Conservation (phyloP, 2,113 vertebrate species). For the Perccottus glenii region DNA sequence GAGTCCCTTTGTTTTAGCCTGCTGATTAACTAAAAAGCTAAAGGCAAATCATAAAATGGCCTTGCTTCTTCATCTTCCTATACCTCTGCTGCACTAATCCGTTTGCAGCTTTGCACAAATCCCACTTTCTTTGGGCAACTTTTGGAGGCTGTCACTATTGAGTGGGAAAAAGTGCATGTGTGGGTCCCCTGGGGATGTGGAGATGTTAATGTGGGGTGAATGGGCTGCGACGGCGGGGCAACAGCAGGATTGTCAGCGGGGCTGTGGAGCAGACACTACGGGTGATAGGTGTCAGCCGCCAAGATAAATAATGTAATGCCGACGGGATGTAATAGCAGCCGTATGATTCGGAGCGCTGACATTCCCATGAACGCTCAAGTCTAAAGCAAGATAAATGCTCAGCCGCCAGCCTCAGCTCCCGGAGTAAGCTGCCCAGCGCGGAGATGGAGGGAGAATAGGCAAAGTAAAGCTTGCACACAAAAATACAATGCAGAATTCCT, state of each 20-base stretch:
- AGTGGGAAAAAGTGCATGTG: slow-evolving; percentile 27
- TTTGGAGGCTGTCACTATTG: slow-evolving; percentile 1
- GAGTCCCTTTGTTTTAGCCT: slow-evolving; percentile 17
- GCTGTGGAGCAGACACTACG: slow-evolving; percentile 31
- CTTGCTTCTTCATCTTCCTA: slow-evolving; percentile 13
- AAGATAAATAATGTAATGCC: slow-evolving; percentile 65
- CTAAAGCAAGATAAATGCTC: slow-evolving; percentile 45
- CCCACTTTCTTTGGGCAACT: slow-evolving; percentile 11
- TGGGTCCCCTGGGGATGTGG: slow-evolving; percentile 16
- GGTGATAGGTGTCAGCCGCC: slow-evolving; percentile 56
- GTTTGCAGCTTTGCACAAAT: slow-evolving; percentile 23
- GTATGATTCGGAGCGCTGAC: slow-evolving; percentile 49
- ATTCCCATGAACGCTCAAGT: slow-evolving; percentile 34
- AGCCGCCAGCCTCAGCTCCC: slow-evolving; percentile 13
- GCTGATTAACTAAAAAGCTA: slow-evolving; percentile 3
- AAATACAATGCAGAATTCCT: not conserved
- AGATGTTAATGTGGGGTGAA: slow-evolving; percentile 50
- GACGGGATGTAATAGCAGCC: slow-evolving; percentile 44
- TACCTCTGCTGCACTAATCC: slow-evolving; percentile 32
- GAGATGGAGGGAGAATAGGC: slow-evolving; percentile 1
- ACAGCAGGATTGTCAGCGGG: slow-evolving; percentile 50
- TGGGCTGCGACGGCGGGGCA: slow-evolving; percentile 27
- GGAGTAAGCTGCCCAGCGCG: slow-evolving; percentile 6
- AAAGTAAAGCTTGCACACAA: not conserved
- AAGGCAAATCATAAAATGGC: slow-evolving; percentile 1